Evolutionary conservation across 2,113 vertebrate genomes (phyloP).

Genomic region (pig (Sus scrofa)): T2T-Sscrofa CM000816.6:80677501-80678000

Average conservation of each 20-base stretch:
- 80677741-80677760: not conserved
- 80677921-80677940: not conserved
- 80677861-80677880: not conserved
- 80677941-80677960: not conserved
- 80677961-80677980: not conserved
- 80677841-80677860: not conserved
- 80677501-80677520: not conserved
- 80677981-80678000: not conserved
- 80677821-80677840: not conserved
- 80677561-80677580: slow-evolving; percentile 19
- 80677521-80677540: not conserved
- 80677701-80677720: slow-evolving; percentile 5
- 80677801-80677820: slow-evolving; percentile 43
- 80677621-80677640: not conserved
- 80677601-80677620: not conserved
- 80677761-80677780: slow-evolving; percentile 42
- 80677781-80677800: not conserved
- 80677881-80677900: not conserved
- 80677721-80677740: slow-evolving; percentile 51
- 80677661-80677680: not conserved
- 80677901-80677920: not conserved
- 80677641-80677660: not conserved
- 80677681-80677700: not conserved
- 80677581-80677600: not conserved
- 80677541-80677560: not conserved